Percentiles rank a stretch among this genome's conserved stretches.
These are phyloP conservation scores for Epinephelus moara DNA, from an alignment of 2,113 vertebrate genomes.

Conservation along the genomic window DNA sequence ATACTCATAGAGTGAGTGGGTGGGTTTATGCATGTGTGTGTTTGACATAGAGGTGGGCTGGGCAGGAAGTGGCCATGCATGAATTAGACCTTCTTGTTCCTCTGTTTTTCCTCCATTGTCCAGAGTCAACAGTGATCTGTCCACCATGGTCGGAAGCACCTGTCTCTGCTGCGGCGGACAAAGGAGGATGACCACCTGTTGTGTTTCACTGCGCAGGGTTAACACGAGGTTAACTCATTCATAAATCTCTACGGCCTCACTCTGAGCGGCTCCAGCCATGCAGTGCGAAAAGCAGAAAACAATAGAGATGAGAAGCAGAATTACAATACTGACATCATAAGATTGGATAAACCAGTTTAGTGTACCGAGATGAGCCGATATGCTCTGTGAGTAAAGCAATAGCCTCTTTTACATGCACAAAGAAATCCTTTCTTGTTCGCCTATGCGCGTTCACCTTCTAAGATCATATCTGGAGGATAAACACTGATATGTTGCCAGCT, in stretches of 20 bases:
- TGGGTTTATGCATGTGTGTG: constrained; percentile 47
- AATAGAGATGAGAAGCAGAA: not conserved
- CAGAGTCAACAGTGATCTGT: constrained; percentile 58
- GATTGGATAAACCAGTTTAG: constrained; percentile 12
- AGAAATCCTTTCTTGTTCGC: not conserved
- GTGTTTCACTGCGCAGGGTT: constrained; percentile 58
- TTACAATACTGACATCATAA: not conserved
- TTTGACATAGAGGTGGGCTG: constrained; percentile 43
- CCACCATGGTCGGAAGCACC: constrained; percentile 72
- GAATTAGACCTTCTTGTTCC: constrained; percentile 58
- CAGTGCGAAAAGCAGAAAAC: not conserved
- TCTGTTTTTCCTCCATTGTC: constrained; percentile 68
- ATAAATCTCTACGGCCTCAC: constrained; percentile 27
- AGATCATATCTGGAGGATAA: not conserved
- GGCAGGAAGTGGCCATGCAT: constrained; percentile 46
- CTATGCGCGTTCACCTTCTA: not conserved
- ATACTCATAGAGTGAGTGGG: constrained; percentile 22
- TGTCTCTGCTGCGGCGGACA: constrained; percentile 61
- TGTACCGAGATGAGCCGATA: not conserved
- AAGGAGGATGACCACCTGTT: constrained; percentile 77
- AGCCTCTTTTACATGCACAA: not conserved
- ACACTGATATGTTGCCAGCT: not conserved
- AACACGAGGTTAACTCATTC: constrained; percentile 58
- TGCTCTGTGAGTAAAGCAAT: not conserved
- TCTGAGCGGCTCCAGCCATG: not conserved